phyloP scores from a whole-genome alignment of 2,797 vertebrate species.

The Poeciliopsis presidionis region DNA sequence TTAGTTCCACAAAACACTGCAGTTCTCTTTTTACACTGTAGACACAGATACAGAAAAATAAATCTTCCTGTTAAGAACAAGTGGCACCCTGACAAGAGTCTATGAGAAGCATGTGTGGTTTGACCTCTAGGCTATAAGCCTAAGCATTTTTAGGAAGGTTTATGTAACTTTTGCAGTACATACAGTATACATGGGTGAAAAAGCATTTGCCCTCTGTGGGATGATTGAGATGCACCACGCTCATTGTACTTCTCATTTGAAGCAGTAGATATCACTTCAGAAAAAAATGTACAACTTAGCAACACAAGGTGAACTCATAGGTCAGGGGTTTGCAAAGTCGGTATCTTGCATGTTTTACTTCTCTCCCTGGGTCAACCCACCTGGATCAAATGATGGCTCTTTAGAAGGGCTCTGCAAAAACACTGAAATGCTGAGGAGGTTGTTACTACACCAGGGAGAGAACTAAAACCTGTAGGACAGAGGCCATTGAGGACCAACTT shows the following conservation, averaged over 20 bases:
- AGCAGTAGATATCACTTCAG: not conserved
- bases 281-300: not conserved
- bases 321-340: too few relatives aligned
- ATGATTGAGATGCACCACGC: too few relatives aligned
- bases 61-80: not conserved
- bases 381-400: too few relatives aligned
- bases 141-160: not conserved
- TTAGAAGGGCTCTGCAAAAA: too few relatives aligned
- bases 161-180: not conserved
- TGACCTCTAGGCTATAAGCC: not conserved
- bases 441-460: too few relatives aligned
- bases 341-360: too few relatives aligned
- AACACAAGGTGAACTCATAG: not conserved
- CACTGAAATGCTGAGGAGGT: too few relatives aligned
- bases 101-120: not conserved
- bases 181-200: not conserved
- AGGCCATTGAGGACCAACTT: too few relatives aligned
- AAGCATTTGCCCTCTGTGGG: not conserved
- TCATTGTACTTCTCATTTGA: not conserved
- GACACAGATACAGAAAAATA: not conserved
- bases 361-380: too few relatives aligned
- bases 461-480: too few relatives aligned
- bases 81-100: not conserved
- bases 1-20: not conserved
- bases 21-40: not conserved